A percentile compares a stretch with the other conserved stretches of the same genome.
Evolutionary conservation across 1,140 invertebrate species (phyloP).

Genomic region (Oncopeltus fasciatus): DNA sequence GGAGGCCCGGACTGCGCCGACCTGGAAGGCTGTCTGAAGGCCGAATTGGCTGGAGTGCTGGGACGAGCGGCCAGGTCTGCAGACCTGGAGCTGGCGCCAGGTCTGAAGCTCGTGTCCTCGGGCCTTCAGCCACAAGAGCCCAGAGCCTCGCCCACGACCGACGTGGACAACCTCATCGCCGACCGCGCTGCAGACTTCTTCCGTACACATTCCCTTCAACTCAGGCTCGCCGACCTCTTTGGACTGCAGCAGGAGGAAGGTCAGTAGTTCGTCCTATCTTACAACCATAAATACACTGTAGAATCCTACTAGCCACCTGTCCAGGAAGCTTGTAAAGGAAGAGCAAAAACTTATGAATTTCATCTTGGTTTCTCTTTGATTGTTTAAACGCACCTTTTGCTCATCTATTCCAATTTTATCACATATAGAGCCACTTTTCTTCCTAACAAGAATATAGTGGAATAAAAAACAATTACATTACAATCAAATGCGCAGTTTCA

Average conservation of each 20-base stretch:
- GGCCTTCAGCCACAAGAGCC: slow-evolving; percentile 30
- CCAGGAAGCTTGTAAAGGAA: too few species aligned
- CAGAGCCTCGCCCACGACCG: slow-evolving; percentile 27
- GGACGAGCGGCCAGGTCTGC: slow-evolving; percentile 48
- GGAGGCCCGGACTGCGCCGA: background rate
- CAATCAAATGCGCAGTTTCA: too few species aligned
- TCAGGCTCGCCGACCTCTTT: slow-evolving; percentile 24
- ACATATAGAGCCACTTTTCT: too few species aligned
- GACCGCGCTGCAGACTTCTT: slow-evolving; percentile 58
- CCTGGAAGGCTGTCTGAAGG: slow-evolving; percentile 27
- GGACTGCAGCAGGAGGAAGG: slow-evolving; percentile 2
- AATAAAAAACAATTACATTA: too few species aligned
- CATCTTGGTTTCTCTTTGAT: too few species aligned
- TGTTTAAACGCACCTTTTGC: too few species aligned
- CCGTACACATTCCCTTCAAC: slow-evolving; percentile 56
- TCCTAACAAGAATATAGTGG: too few species aligned
- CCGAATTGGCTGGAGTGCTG: slow-evolving; percentile 55
- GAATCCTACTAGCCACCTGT: too few species aligned
- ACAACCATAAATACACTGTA: too few species aligned
- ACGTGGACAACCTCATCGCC: slow-evolving; percentile 54
- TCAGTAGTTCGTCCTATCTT: too few species aligned
- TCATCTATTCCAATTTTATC: too few species aligned
- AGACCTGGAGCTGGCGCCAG: slow-evolving; percentile 48
- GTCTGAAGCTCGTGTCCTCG: slow-evolving; percentile 52
- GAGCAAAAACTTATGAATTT: too few species aligned